Evolutionary conservation across 2,888 invertebrate genomes (phyloP).

Genomic region (Drosophila longiperda): DNA sequence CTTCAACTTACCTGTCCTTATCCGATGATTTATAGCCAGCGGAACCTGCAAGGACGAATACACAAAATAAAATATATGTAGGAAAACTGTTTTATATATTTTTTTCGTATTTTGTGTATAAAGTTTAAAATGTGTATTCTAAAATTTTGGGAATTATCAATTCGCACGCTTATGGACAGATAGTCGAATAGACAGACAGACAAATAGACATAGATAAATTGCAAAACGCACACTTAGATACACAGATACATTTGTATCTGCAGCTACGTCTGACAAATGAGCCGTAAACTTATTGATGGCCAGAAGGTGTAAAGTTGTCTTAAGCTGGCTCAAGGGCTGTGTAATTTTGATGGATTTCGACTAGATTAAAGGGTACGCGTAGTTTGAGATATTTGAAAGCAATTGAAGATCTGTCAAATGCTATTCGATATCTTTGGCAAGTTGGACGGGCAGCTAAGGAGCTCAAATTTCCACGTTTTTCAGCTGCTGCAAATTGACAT

Average conservation of each 20-base stretch:
- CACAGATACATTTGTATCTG: slow-evolving; percentile 35
- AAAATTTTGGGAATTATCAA: slow-evolving; percentile 16
- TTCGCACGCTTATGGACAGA: slow-evolving; percentile 15
- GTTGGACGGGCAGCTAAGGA: slow-evolving; percentile 55
- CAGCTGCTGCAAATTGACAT: slow-evolving; percentile 71
- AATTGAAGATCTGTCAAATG: slow-evolving; percentile 70
- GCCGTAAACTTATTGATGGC: slow-evolving; percentile 52
- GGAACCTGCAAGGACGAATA: slow-evolving; percentile 87
- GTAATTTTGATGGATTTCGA: slow-evolving; percentile 66
- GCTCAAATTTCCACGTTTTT: slow-evolving; percentile 40
- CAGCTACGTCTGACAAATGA: slow-evolving; percentile 62
- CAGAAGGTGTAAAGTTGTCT: slow-evolving; percentile 53
- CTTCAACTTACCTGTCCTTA: slow-evolving; percentile 90
- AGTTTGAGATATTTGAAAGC: slow-evolving; percentile 12
- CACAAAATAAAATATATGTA: slow-evolving; percentile 44
- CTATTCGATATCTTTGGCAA: slow-evolving; percentile 53
- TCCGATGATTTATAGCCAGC: slow-evolving; percentile 93
- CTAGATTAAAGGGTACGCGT: slow-evolving; percentile 16
- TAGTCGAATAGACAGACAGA: slow-evolving; percentile 23
- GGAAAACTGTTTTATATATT: slow-evolving; percentile 35
- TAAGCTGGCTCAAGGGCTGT: slow-evolving; percentile 16
- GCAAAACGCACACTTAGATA: slow-evolving; percentile 18
- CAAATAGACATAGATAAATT: slow-evolving; percentile 25
- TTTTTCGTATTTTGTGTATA: slow-evolving; percentile 8
- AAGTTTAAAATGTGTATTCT: slow-evolving; percentile 19